Evolutionary conservation across 2,797 vertebrate genomes (phyloP), one percentile per base, ranked within the genome.

Genomic region (Salmo trutta): DNA sequence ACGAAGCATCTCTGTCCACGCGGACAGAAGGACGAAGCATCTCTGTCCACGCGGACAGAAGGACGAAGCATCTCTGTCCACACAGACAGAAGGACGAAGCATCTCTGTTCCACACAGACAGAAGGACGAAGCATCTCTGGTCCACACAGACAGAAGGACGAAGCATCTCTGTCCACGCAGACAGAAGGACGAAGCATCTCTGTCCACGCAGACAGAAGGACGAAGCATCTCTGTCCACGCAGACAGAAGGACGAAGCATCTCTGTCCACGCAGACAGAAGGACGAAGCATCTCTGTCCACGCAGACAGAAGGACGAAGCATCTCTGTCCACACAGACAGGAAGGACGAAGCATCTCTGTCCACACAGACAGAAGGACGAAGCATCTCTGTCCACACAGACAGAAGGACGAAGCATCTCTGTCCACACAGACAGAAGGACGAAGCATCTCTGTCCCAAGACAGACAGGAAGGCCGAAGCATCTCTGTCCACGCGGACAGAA

Each of bases 141-240:
- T 36, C 33, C 33, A 47, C 68, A 31, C 29, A 4, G 65, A 88
- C 71, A 83, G 73, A 76, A 88, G 87, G 64, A 27, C 31, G 10
- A 21, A 24, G 84, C 88, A 87, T 85, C 90, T n/a, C 24, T 6
- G 33, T 36, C 33, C 33, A 47, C 68, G 16, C 29, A 4, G 65
- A 88, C 71, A 83, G 73, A 76, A 88, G 87, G 64, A 27, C 31
- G 10, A 21, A 24, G 84, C 88, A 87, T 85, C 90, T n/a, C 24
- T 6, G 33, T 36, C 33, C 33, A 47, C 68, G 16, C 29, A 4
- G 65, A 88, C 71, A 83, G 73, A 76, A 88, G 87, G 64, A 27
- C 31, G 10, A 21, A 24, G 84, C 88, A 87, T 85, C 90, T n/a
- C 24, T 6, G 33, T 36, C 33, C 33, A 47, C 68, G 16, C 29